phyloP scores from a whole-genome alignment of 2,888 invertebrate genomes.

The Pycnomerus fuliginosus region DNA sequence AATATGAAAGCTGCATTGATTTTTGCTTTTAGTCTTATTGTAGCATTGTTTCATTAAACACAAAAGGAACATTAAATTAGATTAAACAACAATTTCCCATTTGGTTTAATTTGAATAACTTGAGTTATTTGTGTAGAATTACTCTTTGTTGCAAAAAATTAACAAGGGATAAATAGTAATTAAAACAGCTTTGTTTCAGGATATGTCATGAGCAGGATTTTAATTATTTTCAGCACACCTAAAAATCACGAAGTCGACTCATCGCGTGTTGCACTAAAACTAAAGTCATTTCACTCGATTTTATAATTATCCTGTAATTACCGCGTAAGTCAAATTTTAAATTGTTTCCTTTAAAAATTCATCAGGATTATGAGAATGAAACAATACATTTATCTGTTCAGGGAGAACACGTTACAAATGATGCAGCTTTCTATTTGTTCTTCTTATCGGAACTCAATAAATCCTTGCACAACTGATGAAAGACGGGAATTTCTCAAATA shows the following conservation, averaged over 20 bases:
- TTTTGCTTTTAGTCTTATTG: constrained; percentile 22
- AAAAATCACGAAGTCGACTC: no score
- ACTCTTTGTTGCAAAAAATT: no score
- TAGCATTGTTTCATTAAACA: constrained; percentile 13
- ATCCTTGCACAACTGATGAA: background rate
- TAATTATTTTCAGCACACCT: background rate
- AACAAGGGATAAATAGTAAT: background rate
- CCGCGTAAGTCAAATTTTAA: background rate
- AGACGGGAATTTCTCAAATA: no score
- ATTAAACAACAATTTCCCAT: constrained; percentile 13
- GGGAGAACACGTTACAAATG: constrained; percentile 4
- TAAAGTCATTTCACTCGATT: no score
- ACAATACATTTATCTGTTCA: constrained; percentile 2
- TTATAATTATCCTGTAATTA: background rate
- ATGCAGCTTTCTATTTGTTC: constrained; percentile 1
- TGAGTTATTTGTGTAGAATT: background rate
- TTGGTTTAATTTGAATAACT: constrained; percentile 7
- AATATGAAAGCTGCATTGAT: constrained; percentile 38
- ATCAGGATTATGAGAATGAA: constrained; percentile 1
- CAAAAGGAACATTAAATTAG: constrained; percentile 14
- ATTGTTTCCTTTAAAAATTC: background rate
- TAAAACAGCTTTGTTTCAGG: no score
- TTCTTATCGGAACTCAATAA: constrained; percentile 2
- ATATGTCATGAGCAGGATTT: background rate
- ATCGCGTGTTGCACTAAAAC: no score